These are phyloP conservation scores for Pterocles orientalis DNA, from an alignment of 2,113 vertebrate species.

Conservation along the genomic window DNA sequence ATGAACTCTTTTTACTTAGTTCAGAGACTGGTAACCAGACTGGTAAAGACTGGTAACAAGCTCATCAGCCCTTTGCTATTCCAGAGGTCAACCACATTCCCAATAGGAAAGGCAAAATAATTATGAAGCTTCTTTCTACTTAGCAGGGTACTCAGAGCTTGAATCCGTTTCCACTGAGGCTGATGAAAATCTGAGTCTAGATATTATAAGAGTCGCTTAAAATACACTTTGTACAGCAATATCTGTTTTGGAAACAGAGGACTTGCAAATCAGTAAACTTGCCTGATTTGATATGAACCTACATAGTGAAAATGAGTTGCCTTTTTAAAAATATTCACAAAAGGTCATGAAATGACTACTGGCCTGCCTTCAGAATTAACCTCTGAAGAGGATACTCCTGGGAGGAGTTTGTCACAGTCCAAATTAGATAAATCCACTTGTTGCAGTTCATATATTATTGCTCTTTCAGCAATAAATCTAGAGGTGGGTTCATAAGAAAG, in stretches of 20 bases:
- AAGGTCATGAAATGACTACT: background rate
- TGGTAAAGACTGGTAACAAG: background rate
- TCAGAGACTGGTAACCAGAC: background rate
- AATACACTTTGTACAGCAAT: background rate
- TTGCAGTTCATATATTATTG: background rate
- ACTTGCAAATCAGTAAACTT: background rate
- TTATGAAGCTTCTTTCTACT: background rate
- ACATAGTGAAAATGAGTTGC: background rate
- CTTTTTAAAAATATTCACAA: background rate
- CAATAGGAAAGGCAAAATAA: background rate
- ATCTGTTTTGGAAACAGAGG: background rate
- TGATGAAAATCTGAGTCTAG: background rate
- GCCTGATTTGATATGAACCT: background rate
- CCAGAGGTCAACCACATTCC: background rate
- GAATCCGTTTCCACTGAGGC: background rate
- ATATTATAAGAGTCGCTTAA: background rate
- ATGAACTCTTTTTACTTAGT: background rate
- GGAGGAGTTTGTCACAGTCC: background rate
- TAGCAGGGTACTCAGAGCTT: background rate
- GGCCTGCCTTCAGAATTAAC: background rate
- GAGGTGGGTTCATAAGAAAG: background rate
- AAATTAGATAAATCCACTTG: background rate
- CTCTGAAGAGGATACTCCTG: background rate
- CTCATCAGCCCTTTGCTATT: background rate
- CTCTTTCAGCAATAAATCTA: background rate